Percentiles rank a stretch among this genome's conserved stretches.
Evolutionary conservation across 2,888 invertebrate genomes (phyloP).

Genomic region (Schizotus pectinicornis): DNA sequence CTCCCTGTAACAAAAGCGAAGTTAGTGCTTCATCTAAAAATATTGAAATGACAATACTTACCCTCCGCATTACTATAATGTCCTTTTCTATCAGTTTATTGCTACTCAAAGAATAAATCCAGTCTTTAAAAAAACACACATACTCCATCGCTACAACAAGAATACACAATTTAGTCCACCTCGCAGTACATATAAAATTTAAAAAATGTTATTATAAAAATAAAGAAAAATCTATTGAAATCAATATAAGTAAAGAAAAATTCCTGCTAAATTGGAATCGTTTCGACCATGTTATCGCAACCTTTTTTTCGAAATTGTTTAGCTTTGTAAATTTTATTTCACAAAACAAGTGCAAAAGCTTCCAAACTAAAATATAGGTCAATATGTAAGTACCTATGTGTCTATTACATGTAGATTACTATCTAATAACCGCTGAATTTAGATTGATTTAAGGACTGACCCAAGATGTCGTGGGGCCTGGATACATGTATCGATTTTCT

Average conservation of each 20-base stretch:
- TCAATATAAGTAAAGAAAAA: no score
- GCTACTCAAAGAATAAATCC: constrained; percentile 92
- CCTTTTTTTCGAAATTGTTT: no score
- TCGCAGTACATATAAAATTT: neutral
- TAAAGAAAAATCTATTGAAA: no score
- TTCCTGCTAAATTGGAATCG: no score
- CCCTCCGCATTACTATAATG: constrained; percentile 89
- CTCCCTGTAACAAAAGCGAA: constrained; percentile 26
- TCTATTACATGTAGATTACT: no score
- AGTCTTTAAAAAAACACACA: constrained; percentile 94
- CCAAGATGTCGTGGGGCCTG: constrained; percentile 93
- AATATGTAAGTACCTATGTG: no score
- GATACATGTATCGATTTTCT: constrained; percentile 95
- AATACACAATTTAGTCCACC: neutral
- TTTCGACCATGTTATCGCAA: no score
- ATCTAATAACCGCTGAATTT: no score
- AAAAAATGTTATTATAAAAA: no score
- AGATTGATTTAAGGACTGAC: constrained; percentile 88
- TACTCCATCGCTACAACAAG: constrained; percentile 93
- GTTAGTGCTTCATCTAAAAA: neutral
- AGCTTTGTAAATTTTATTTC: no score
- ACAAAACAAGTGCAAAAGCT: no score
- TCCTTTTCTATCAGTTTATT: constrained; percentile 86
- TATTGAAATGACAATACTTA: constrained; percentile 54
- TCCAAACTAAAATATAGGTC: no score